A percentile compares a stretch with the other conserved stretches of the same genome.
phyloP scores from a whole-genome alignment of 2,888 invertebrate species.

The Dicyrtoma fusca region DNA sequence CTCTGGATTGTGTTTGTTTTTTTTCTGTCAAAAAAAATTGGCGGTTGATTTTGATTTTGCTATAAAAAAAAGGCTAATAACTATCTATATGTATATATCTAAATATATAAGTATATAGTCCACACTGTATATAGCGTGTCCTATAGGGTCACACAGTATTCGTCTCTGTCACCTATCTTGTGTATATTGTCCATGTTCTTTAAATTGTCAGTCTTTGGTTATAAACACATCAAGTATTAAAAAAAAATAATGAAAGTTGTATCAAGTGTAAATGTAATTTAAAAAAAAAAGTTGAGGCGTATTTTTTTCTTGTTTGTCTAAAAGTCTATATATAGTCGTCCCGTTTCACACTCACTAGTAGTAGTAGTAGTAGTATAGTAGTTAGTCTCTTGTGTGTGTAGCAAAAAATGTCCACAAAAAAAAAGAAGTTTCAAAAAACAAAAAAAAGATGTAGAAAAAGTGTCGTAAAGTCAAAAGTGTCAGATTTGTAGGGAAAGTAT shows the following conservation, averaged over 20 bases:
- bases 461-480: too few species aligned
- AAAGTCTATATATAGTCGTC: neutral
- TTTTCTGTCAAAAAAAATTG: conserved; percentile 19
- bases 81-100: conserved; percentile 18
- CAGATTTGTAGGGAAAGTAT: conserved; percentile 31
- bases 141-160: too few species aligned
- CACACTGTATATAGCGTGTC: too few species aligned
- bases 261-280: conserved; percentile 48
- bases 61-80: conserved; percentile 6
- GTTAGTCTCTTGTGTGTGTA: conserved; percentile 49
- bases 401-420: conserved; percentile 36
- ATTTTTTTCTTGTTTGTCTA: neutral
- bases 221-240: conserved; percentile 34
- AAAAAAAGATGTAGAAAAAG: too few species aligned
- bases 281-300: conserved; percentile 22
- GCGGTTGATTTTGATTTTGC: neutral
- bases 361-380: neutral
- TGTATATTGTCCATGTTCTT: too few species aligned
- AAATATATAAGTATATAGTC: too few species aligned
- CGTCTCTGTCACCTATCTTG: too few species aligned
- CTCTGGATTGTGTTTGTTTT: conserved; percentile 14
- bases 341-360: too few species aligned
- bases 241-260: conserved; percentile 51
- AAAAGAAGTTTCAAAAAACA: too few species aligned
- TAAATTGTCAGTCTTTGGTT: conserved; percentile 57